Evolutionary conservation across 1,140 invertebrate species (phyloP), one percentile per base, ranked within the genome.

Genomic region (Macrocentrus cingulum): DNA sequence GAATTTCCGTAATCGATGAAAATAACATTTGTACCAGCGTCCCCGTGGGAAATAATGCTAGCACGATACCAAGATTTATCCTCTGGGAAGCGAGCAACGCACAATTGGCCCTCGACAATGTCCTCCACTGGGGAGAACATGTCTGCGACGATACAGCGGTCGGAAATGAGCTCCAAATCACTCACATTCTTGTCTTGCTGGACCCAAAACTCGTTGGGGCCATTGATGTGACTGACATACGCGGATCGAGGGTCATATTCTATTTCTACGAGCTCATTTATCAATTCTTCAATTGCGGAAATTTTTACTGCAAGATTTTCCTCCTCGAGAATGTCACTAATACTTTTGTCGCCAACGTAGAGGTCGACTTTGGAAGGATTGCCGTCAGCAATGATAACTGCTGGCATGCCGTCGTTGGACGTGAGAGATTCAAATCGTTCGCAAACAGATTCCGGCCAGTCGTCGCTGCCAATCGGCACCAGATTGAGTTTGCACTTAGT

Each of bases 51-150:
- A 1, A 79, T 5, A 9, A 81, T 58, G 2, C 59, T 67, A 2
- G 85, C 85, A 45, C 88, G 78, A 60, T 90, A 90, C 81, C 84
- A 90, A 7, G 81, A 72, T 16, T 80, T 76, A 60, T 88, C 87
- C 16, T 87, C 84, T 0, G 81, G 75, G 67, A 84, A 88, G 59
- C 85, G 81, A n/a, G 85, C 87, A 16, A 84, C 84, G 58, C 85
- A 87, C 0, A 87, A 13, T 0, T 80, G 72, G 1, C 82, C 85
- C 13, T 83, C 79, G 55, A 80, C 69, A 0, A 83, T 59, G 15
- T 85, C 73, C 0, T 72, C 61, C 1, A 83, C 68, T 0, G 62
- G 55, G 9, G 82, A 71, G 44, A 84, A 83, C 41, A 83, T 72
- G 2, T 82, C 71, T 1, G 80, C 81, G 42, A 82, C 74, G 2